These are phyloP conservation scores for Drosophila virilis DNA, from an alignment of 1,140 invertebrate species.

Conservation along the genomic window DNA sequence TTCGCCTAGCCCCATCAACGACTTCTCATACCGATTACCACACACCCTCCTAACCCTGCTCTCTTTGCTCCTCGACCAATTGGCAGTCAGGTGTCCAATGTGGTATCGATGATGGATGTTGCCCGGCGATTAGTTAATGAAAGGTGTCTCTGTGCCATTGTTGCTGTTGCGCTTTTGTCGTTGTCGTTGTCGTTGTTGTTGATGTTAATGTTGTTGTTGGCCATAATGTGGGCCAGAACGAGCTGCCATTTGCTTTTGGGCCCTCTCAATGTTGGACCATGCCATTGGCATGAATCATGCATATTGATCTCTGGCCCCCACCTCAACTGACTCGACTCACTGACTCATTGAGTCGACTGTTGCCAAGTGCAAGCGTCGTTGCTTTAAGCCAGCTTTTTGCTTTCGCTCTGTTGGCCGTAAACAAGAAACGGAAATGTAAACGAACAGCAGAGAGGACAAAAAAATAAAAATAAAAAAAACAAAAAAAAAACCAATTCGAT, in stretches of 20 bases:
- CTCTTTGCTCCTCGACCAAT: background rate
- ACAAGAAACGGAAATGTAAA: slow-evolving; percentile 46
- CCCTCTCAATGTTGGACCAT: slow-evolving; percentile 37
- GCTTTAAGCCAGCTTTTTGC: slow-evolving; percentile 28
- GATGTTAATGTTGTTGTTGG: slow-evolving; percentile 5
- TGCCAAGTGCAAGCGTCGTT: slow-evolving; percentile 38
- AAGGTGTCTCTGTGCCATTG: background rate
- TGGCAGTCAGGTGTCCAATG: background rate
- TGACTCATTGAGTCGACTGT: slow-evolving; percentile 11
- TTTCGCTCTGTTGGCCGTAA: slow-evolving; percentile 20
- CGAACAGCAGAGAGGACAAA: slow-evolving; percentile 1
- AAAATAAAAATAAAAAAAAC: background rate
- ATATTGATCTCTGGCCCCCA: slow-evolving; percentile 37
- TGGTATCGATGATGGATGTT: slow-evolving; percentile 38
- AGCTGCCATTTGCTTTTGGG: background rate
- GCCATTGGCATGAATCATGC: slow-evolving; percentile 70
- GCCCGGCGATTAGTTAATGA: slow-evolving; percentile 31
- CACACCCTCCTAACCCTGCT: background rate
- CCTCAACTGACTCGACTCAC: background rate
- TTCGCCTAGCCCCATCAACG: background rate
- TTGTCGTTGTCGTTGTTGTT: too few species aligned
- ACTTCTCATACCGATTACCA: background rate
- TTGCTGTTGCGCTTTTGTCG: slow-evolving; percentile 22
- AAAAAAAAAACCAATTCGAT: slow-evolving; percentile 14
- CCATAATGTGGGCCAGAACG: slow-evolving; percentile 20